phyloP scores from a whole-genome alignment of 2,113 vertebrate genomes.

The Hyaena hyaena region DNA sequence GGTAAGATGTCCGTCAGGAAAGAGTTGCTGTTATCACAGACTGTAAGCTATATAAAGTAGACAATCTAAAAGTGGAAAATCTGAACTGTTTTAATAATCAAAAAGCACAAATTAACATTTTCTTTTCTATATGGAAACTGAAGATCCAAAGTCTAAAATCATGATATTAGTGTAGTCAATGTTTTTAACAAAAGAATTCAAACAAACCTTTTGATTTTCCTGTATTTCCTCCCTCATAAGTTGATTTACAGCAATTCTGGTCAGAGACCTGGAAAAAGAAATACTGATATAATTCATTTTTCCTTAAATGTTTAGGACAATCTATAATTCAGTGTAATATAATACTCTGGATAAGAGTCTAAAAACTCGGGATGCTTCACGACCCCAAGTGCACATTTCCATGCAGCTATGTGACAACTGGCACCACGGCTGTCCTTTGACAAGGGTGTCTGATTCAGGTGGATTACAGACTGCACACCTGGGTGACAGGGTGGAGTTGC shows the following conservation, averaged over 20 bases:
- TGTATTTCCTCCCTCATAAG: constrained; percentile 96
- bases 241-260: constrained; percentile 92
- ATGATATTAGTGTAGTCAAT: neutral
- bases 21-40: neutral
- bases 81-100: constrained; percentile 20
- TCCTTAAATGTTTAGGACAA: constrained; percentile 12
- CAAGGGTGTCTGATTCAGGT: neutral
- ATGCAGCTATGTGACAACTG: neutral
- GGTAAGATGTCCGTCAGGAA: neutral
- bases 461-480: neutral
- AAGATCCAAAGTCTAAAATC: constrained; percentile 17
- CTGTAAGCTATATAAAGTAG: neutral
- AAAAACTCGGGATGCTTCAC: neutral
- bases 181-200: constrained; percentile 36
- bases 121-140: neutral
- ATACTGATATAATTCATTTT: constrained; percentile 55
- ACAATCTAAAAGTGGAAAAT: neutral
- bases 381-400: neutral
- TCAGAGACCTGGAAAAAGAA: constrained; percentile 93
- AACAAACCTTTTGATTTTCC: constrained; percentile 97
- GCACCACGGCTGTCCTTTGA: neutral
- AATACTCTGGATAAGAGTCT: neutral
- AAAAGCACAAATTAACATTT: constrained; percentile 10
- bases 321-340: neutral
- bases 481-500: neutral